These are phyloP conservation scores for Tipula helvola DNA, from an alignment of 2,888 invertebrate species.

Conservation along the genomic window DNA sequence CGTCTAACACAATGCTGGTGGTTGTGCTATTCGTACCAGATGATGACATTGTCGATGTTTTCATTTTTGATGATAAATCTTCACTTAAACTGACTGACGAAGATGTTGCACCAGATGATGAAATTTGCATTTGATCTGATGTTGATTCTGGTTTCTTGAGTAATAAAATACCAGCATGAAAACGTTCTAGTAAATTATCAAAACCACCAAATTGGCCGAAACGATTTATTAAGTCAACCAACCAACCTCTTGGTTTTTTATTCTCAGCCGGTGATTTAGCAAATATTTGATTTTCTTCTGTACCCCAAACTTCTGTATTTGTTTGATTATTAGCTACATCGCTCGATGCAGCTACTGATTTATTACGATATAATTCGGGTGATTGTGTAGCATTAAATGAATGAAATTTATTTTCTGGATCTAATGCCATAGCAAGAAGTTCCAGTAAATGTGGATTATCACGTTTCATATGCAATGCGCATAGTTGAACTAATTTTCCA, in stretches of 20 bases:
- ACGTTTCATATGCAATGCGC: constrained; percentile 76
- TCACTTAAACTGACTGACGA: constrained; percentile 19
- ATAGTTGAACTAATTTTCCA: constrained; percentile 80
- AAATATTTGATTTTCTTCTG: constrained; percentile 51
- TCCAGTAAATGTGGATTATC: constrained; percentile 90
- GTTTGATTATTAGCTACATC: background rate
- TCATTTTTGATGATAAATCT: constrained; percentile 18
- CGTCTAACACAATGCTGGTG: constrained; percentile 19
- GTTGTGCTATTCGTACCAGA: constrained; percentile 17
- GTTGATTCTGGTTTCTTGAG: constrained; percentile 40
- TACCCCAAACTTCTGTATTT: constrained; percentile 34
- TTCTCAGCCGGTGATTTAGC: constrained; percentile 56
- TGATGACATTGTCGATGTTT: constrained; percentile 19
- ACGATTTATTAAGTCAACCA: constrained; percentile 89
- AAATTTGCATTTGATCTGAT: constrained; percentile 26
- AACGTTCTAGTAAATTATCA: constrained; percentile 68
- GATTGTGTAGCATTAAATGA: constrained; percentile 33
- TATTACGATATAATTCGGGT: constrained; percentile 26
- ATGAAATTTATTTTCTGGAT: constrained; percentile 86
- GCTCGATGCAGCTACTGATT: background rate
- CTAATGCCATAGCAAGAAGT: constrained; percentile 83
- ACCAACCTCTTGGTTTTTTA: constrained; percentile 84
- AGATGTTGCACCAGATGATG: constrained; percentile 13
- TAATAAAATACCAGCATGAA: constrained; percentile 57
- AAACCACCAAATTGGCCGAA: constrained; percentile 88